These are phyloP conservation scores for Aspidiotus destructor DNA, from an alignment of 2,888 invertebrate species.

Conservation along the genomic window DNA sequence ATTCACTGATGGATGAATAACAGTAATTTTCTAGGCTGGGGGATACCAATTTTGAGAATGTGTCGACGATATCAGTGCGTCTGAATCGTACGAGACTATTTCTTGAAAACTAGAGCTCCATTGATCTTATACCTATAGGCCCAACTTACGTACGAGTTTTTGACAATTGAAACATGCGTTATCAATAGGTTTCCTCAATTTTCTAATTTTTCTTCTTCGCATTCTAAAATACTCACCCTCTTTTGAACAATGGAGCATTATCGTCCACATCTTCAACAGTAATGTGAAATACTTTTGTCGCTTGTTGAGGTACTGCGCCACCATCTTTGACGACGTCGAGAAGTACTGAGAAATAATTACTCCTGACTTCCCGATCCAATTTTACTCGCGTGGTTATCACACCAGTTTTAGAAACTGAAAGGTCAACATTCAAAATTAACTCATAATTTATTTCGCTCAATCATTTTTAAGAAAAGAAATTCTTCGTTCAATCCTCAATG, in stretches of 20 bases:
- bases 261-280: conserved; percentile 66
- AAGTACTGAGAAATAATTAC: conserved; percentile 63
- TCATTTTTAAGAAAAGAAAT: too few relatives aligned
- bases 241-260: conserved; percentile 61
- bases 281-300: conserved; percentile 55
- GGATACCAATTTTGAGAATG: too few relatives aligned
- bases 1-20: too few relatives aligned
- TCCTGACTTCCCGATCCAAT: conserved; percentile 64
- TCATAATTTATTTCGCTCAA: too few relatives aligned
- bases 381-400: conserved; percentile 57
- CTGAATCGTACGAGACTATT: not conserved
- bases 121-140: too few relatives aligned
- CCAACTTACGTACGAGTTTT: not conserved
- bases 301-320: conserved; percentile 66
- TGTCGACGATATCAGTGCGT: not conserved
- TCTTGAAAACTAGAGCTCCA: not conserved
- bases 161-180: too few relatives aligned
- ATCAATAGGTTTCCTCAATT: too few relatives aligned
- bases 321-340: conserved; percentile 67
- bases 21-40: too few relatives aligned
- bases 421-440: not conserved
- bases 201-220: too few relatives aligned
- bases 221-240: conserved; percentile 51
- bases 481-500: too few relatives aligned
- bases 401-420: conserved; percentile 55